Conservation (phyloP, 2,888 invertebrate species). For the Ctenicera cuprea region DNA sequence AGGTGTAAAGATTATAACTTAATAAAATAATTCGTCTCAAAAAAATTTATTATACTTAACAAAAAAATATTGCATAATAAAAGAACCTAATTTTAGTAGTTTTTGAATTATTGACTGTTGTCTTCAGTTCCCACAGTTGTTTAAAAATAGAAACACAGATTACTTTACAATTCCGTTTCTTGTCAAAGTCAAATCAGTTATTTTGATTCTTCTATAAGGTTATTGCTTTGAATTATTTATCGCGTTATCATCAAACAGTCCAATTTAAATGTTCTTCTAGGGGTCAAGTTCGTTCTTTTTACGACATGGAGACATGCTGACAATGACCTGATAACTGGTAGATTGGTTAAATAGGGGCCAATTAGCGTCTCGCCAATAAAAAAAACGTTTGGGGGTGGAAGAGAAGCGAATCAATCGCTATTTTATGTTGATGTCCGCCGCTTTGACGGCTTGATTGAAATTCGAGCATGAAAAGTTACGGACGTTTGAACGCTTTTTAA, state of each 20-base stretch:
- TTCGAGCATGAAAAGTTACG: not conserved
- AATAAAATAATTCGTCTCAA: no score
- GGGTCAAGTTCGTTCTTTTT: slow-evolving; percentile 34
- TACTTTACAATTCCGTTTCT: no score
- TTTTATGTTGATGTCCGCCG: not conserved
- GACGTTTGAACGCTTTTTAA: slow-evolving; percentile 6
- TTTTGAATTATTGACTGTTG: no score
- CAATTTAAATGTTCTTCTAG: slow-evolving; percentile 6
- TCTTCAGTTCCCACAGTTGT: no score
- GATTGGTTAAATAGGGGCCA: slow-evolving; percentile 14
- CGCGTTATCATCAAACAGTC: not conserved
- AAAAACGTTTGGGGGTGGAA: not conserved
- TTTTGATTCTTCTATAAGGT: no score
- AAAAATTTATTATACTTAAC: no score
- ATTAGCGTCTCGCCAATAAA: slow-evolving; percentile 10
- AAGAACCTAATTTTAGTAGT: no score
- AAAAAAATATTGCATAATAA: no score
- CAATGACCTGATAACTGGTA: slow-evolving; percentile 17
- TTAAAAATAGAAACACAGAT: no score
- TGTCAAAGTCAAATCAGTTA: no score
- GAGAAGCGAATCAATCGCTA: not conserved
- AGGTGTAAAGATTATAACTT: no score
- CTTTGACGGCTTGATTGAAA: slow-evolving; percentile 15
- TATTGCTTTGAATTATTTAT: not conserved
- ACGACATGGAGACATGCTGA: slow-evolving; percentile 10